These are phyloP conservation scores for Cottus gobio DNA, from an alignment of 2,113 vertebrate species.

Conservation along the genomic window DNA sequence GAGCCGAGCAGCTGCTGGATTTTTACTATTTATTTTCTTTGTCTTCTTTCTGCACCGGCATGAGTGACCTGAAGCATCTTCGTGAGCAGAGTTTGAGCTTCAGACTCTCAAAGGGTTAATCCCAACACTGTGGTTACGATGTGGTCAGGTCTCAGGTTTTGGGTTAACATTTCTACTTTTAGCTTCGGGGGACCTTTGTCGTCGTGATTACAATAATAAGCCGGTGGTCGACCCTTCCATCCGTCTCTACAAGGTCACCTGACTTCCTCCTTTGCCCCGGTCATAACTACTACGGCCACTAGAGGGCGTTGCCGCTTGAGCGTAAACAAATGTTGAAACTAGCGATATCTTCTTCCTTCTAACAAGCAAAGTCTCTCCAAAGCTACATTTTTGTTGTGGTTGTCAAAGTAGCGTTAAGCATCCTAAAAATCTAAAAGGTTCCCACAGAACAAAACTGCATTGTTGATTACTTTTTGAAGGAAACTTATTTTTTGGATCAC, in stretches of 20 bases:
- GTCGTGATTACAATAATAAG: not conserved
- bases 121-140: not conserved
- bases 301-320: no score
- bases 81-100: slow-evolving; percentile 9
- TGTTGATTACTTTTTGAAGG: not conserved
- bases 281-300: not conserved
- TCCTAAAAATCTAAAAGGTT: not conserved
- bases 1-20: slow-evolving; percentile 41
- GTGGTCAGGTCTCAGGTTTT: not conserved
- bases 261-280: no score
- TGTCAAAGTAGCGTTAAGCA: no score
- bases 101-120: not conserved
- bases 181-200: not conserved
- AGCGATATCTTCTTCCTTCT: not conserved
- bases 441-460: not conserved
- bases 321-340: no score
- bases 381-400: not conserved
- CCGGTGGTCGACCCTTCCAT: not conserved
- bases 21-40: slow-evolving; percentile 11
- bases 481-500: not conserved
- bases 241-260: no score
- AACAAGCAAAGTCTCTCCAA: no score
- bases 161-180: not conserved
- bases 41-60: not conserved
- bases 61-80: slow-evolving; percentile 41